A percentile compares a stretch with the other conserved stretches of the same genome.
Evolutionary conservation across 1,140 invertebrate species (phyloP).

Genomic region (Protaetia brevitarsis): DNA sequence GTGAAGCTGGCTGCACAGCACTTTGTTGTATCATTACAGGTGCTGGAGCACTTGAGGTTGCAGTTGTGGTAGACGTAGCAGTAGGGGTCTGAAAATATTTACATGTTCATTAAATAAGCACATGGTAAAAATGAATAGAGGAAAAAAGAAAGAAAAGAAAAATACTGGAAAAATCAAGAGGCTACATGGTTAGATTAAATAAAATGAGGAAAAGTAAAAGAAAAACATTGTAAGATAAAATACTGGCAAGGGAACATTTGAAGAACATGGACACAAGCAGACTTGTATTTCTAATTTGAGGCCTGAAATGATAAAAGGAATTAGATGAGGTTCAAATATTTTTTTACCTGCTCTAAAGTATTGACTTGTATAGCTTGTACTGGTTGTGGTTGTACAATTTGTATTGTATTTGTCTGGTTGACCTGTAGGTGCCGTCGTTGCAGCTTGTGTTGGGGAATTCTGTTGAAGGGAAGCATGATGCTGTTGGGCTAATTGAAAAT

Average conservation of each 20-base stretch:
- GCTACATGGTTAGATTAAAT: no score
- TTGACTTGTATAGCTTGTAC: conserved; percentile 64
- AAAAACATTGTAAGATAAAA: no score
- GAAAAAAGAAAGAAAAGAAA: no score
- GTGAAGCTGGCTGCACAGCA: conserved; percentile 38
- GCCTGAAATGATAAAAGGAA: no score
- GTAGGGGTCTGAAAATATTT: neutral
- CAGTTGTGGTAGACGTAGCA: conserved; percentile 38
- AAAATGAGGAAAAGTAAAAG: no score
- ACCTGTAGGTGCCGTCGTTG: conserved; percentile 42
- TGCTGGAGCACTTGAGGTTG: conserved; percentile 32
- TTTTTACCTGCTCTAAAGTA: conserved; percentile 56
- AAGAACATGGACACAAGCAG: no score
- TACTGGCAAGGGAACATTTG: no score
- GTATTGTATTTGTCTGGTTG: conserved; percentile 56
- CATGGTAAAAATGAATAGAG: no score
- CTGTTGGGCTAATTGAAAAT: conserved; percentile 81
- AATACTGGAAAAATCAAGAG: no score
- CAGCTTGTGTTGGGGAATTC: conserved; percentile 48
- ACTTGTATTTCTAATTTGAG: no score
- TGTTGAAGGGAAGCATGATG: conserved; percentile 68
- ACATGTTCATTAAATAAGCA: no score
- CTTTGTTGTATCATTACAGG: conserved; percentile 51
- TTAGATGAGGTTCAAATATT: no score
- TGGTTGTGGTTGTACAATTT: conserved; percentile 64